Evolutionary conservation across 2,888 invertebrate genomes (phyloP).

Genomic region (Empis stercorea): DNA sequence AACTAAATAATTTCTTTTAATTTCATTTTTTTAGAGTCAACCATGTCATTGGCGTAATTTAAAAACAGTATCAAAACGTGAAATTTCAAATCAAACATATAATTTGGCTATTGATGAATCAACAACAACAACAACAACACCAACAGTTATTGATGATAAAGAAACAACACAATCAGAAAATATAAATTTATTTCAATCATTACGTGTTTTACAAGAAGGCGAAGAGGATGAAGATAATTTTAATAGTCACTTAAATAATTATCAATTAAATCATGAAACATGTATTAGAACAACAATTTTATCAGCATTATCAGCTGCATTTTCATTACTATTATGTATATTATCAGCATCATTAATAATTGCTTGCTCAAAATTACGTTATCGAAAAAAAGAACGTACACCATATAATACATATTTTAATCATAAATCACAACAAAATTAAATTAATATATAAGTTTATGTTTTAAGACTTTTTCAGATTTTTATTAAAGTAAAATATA

Average conservation of each 20-base stretch:
- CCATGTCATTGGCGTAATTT: slow-evolving; percentile 88
- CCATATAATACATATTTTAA: slow-evolving; percentile 45
- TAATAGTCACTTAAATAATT: slow-evolving; percentile 15
- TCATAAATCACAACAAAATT: slow-evolving; percentile 39
- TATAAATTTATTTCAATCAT: slow-evolving; percentile 77
- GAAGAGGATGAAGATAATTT: slow-evolving; percentile 46
- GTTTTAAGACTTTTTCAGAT: too few relatives aligned
- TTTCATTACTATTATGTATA: slow-evolving; percentile 57
- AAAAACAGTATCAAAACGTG: slow-evolving; percentile 65
- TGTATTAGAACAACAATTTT: slow-evolving; percentile 52
- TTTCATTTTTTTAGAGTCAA: slow-evolving; percentile 65
- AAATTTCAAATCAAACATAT: slow-evolving; percentile 40
- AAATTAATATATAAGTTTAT: not conserved
- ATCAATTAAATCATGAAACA: slow-evolving; percentile 37
- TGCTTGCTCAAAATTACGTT: slow-evolving; percentile 61
- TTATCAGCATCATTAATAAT: slow-evolving; percentile 59
- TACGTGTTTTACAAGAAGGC: slow-evolving; percentile 76
- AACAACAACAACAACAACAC: too few relatives aligned
- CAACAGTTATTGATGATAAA: slow-evolving; percentile 33
- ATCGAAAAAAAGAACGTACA: slow-evolving; percentile 37
- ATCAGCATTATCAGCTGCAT: slow-evolving; percentile 53
- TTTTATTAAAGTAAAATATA: too few relatives aligned
- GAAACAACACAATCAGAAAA: slow-evolving; percentile 59
- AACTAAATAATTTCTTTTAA: not conserved
- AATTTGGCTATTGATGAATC: not conserved